phyloP scores from a whole-genome alignment of 1,140 invertebrate species.

The Hesperophylax magnus region DNA sequence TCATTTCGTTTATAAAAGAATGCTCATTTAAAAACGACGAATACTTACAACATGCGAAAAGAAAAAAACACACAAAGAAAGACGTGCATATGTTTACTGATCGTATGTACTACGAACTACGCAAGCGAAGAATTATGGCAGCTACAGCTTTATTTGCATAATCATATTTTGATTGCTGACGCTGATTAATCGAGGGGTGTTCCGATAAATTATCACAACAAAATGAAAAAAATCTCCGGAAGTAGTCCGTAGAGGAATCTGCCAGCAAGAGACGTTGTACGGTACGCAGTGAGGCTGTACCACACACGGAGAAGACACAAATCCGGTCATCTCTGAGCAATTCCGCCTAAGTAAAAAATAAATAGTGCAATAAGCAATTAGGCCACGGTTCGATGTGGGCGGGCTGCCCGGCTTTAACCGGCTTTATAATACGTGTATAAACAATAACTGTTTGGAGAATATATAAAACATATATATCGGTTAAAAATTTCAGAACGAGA shows the following conservation, averaged over 20 bases:
- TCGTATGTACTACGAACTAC: too few relatives aligned
- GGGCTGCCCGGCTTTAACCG: constrained; percentile 10
- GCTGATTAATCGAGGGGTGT: not conserved
- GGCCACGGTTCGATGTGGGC: constrained; percentile 21
- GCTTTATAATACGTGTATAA: constrained; percentile 29
- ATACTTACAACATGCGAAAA: too few relatives aligned
- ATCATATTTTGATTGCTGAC: not conserved
- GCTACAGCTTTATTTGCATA: too few relatives aligned
- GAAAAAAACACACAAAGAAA: too few relatives aligned
- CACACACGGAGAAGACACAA: constrained; percentile 7
- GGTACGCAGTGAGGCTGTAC: not conserved
- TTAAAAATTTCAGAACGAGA: not conserved
- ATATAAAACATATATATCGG: not conserved
- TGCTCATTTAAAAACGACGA: too few relatives aligned
- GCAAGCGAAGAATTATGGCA: too few relatives aligned
- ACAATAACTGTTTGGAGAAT: constrained; percentile 30
- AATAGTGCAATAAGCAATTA: constrained; percentile 42
- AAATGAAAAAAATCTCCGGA: not conserved
- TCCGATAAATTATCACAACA: not conserved
- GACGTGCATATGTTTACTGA: too few relatives aligned
- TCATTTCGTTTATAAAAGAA: too few relatives aligned
- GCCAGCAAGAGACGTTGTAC: not conserved
- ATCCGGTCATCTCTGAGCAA: not conserved
- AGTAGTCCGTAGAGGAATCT: not conserved
- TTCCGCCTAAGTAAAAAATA: constrained; percentile 6